A percentile compares a stretch with the other conserved stretches of the same genome.
Conservation (phyloP, 2,888 invertebrate genomes). For the Cenopis cana region DNA sequence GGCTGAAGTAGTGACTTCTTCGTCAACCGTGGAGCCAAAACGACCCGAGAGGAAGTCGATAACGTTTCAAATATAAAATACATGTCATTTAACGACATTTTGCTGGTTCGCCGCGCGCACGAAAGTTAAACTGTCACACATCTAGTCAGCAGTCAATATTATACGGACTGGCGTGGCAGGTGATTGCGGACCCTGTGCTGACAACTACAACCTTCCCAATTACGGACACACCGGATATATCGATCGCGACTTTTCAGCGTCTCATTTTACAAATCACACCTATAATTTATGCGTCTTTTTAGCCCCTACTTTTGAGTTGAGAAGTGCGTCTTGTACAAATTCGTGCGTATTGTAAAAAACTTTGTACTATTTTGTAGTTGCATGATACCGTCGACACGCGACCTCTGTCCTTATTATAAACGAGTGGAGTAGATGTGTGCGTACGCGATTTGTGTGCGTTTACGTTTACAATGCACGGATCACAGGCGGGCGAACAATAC, state of each 20-base stretch:
- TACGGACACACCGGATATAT: neutral
- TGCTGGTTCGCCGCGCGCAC: neutral
- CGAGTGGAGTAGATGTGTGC: constrained; percentile 60
- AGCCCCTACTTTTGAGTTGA: constrained; percentile 9
- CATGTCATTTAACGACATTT: constrained; percentile 13
- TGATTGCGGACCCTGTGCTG: constrained; percentile 10
- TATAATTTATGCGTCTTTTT: constrained; percentile 20
- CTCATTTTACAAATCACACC: constrained; percentile 20
- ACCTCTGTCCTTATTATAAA: constrained; percentile 74
- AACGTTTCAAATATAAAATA: constrained; percentile 15
- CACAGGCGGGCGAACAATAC: constrained; percentile 77
- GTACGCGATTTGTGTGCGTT: constrained; percentile 66
- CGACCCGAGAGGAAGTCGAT: constrained; percentile 1
- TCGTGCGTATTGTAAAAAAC: constrained; percentile 11
- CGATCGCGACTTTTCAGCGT: constrained; percentile 2
- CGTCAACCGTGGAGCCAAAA: neutral
- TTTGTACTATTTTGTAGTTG: constrained; percentile 43
- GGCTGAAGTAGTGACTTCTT: neutral
- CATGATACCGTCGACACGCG: constrained; percentile 65
- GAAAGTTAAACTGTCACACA: constrained; percentile 28
- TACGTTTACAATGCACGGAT: constrained; percentile 71
- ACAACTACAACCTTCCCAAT: constrained; percentile 21
- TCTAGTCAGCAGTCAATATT: constrained; percentile 12
- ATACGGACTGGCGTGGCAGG: constrained; percentile 6
- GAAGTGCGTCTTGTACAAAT: constrained; percentile 18